phyloP scores from a whole-genome alignment of 2,113 vertebrate genomes.

The Ariopsis seemanni region DNA sequence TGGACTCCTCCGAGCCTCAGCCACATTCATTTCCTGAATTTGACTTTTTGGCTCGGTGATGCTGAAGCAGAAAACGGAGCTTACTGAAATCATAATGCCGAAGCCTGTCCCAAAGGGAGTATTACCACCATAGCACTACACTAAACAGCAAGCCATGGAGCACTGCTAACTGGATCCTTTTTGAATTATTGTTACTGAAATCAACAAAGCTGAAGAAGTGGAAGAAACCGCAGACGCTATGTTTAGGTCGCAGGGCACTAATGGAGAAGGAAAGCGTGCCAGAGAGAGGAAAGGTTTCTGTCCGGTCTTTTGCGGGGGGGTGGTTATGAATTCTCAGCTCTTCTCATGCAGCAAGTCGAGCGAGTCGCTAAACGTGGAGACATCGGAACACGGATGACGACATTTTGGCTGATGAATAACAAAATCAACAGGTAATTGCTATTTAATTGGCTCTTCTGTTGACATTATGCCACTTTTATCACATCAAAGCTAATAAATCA shows the following conservation, averaged over 20 bases:
- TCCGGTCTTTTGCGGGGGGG: background rate
- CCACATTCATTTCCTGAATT: conserved; percentile 46
- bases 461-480: background rate
- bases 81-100: conserved; percentile 43
- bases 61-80: conserved; percentile 51
- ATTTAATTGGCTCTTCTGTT: background rate
- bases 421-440: background rate
- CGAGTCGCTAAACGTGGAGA: background rate
- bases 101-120: conserved; percentile 50
- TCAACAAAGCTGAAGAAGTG: background rate
- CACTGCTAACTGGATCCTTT: background rate
- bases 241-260: background rate
- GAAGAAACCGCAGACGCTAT: background rate
- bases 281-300: background rate
- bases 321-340: background rate
- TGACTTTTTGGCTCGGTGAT: conserved; percentile 33
- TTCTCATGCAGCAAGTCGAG: background rate
- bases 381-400: background rate
- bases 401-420: background rate
- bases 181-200: conserved; percentile 1
- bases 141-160: conserved; percentile 5
- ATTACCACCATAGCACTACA: conserved; percentile 28
- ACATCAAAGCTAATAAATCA: background rate
- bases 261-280: background rate
- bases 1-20: conserved; percentile 11